phyloP scores from a whole-genome alignment of 2,888 invertebrate genomes.

The Cyrtodaria siliqua region DNA sequence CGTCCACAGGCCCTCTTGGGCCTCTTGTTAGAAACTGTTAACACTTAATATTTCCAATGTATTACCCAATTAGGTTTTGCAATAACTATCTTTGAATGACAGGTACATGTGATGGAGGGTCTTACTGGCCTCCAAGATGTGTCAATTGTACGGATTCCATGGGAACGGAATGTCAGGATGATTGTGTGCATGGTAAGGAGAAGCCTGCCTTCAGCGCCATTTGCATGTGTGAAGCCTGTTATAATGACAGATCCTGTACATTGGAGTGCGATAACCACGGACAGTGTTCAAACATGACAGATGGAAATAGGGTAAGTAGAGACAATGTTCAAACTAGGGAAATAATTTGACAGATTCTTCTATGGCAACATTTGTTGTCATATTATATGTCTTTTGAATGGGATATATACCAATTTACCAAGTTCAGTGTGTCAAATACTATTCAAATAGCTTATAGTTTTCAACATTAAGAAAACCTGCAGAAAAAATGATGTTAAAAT shows the following conservation, averaged over 20 bases:
- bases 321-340: too few species aligned
- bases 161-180: slow-evolving; percentile 72
- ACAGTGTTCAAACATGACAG: slow-evolving; percentile 42
- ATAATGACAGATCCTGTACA: slow-evolving; percentile 68
- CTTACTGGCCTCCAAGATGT: slow-evolving; percentile 67
- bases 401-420: background rate
- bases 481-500: too few species aligned
- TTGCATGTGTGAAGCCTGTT: slow-evolving; percentile 74
- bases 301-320: slow-evolving; percentile 38
- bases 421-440: too few species aligned
- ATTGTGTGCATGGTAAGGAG: slow-evolving; percentile 74
- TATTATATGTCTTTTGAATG: background rate
- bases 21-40: too few species aligned
- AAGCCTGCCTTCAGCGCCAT: slow-evolving; percentile 57
- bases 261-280: slow-evolving; percentile 71
- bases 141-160: slow-evolving; percentile 72
- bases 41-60: too few species aligned
- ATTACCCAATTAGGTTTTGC: too few species aligned
- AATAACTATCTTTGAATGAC: too few species aligned
- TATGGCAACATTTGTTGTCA: too few species aligned
- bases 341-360: too few species aligned
- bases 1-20: too few species aligned
- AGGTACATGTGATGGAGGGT: slow-evolving; percentile 71
- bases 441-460: too few species aligned
- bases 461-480: too few species aligned